Percentiles rank a stretch among this genome's conserved stretches.
These are phyloP conservation scores for Neoseiulus cucumeris DNA, from an alignment of 1,140 invertebrate genomes.

Conservation along the genomic window DNA sequence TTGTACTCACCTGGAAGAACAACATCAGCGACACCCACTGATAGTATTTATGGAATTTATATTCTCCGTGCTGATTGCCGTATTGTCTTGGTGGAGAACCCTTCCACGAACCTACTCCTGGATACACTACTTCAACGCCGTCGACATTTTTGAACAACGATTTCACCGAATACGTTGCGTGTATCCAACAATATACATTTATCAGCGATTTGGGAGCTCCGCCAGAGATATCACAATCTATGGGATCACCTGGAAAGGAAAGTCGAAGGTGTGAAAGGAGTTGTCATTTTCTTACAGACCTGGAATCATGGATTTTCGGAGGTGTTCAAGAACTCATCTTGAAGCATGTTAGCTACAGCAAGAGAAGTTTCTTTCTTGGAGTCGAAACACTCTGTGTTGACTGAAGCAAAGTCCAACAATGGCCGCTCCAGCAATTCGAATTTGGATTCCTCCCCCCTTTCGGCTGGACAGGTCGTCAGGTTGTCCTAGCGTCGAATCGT, in stretches of 20 bases:
- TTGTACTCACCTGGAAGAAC: conserved; percentile 4
- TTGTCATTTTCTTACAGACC: too few species aligned
- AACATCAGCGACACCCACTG: conserved; percentile 9
- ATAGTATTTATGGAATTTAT: conserved; percentile 8
- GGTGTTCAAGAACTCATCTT: too few species aligned
- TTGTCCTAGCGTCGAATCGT: too few species aligned
- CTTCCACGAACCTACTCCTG: conserved; percentile 31
- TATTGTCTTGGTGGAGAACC: not conserved
- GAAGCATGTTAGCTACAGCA: too few species aligned
- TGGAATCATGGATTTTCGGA: too few species aligned
- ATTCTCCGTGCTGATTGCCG: not conserved
- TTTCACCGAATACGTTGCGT: not conserved
- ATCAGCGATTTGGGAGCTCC: conserved; percentile 1
- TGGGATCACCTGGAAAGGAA: conserved; percentile 13
- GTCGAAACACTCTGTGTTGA: too few species aligned
- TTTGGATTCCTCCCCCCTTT: too few species aligned
- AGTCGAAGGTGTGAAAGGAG: not conserved
- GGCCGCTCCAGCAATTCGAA: too few species aligned
- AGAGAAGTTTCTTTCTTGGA: too few species aligned
- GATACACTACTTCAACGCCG: conserved; percentile 46
- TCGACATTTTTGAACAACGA: conserved; percentile 42
- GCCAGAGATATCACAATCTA: conserved; percentile 27
- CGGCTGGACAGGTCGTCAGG: too few species aligned
- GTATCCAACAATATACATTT: conserved; percentile 1
- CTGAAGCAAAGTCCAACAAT: too few species aligned